Base-by-base conservation (phyloP, 92 coral and sea anemone species). In the Porites divaricata region DNA sequence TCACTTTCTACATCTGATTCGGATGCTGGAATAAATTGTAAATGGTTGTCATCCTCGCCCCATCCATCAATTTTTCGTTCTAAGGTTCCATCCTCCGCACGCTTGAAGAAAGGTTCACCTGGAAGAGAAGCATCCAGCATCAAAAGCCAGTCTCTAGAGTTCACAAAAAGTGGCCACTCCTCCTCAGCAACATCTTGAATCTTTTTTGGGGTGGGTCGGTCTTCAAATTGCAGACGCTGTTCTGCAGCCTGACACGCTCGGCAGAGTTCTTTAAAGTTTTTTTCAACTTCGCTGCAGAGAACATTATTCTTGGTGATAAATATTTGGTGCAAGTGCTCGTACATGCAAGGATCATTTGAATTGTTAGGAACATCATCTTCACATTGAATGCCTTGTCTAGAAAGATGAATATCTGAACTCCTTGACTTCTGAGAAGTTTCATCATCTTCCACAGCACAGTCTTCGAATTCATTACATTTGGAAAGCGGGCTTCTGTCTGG, bases 221-320 rank as follows among this genome's bases (percentile, higher is more conserved):
- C 93, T 66, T 95, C 89, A 25, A 72, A 63, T 16, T 71, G 81
- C 19, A 84, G 67, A 58, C 84, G 88, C 1, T 87, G 76, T 66
- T 72, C 80, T 1, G 95, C 81, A 23, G 91, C 86, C 28, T 95
- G 93, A 53, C 96, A 92, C 72, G 99, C 98, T 22, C 89, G 95
- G 35, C 91, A 92, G 26, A 96, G 94, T 81, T 96, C 98, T 58
- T 82, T 88, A 74, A 96, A 96, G 74, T 94, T 96, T 72, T 92
- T 96, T 71, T 93, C 92, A 50, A 96, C 99, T 76, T 96, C 99
- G 69, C 86, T 92, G 78, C 99, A 96, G 61, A 96, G 93, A 23
- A 96, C 98, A 3, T 95, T 88, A 74, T 96, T 96, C 91, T 96
- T 96, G 68, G 99, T 96, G 19, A 96, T 91, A 81, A 96, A 96